Evolutionary conservation across 2,113 vertebrate genomes (phyloP).

Genomic region (cattle (Bos taurus)): DNA sequence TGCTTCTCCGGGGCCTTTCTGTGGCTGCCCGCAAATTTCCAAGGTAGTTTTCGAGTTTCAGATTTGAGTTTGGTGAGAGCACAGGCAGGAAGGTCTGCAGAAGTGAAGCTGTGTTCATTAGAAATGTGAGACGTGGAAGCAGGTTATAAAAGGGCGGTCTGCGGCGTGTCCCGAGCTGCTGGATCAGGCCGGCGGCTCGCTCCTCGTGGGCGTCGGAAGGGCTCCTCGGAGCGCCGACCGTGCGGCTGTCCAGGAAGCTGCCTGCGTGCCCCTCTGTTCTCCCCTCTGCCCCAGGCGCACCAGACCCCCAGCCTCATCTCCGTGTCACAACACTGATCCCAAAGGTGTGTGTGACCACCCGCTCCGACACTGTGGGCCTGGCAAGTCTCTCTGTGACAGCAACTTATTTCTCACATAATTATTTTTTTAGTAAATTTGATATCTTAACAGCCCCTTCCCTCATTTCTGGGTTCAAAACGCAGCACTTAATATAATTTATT

Average conservation of each 20-base stretch:
- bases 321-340: constrained; percentile 55
- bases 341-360: constrained; percentile 48
- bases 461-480: constrained; percentile 63
- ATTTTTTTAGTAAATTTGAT: constrained; percentile 62
- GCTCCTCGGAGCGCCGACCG: neutral
- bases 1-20: constrained; percentile 53
- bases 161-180: neutral
- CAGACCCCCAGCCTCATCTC: constrained; percentile 34
- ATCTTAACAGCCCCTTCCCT: constrained; percentile 65
- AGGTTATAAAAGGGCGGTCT: neutral
- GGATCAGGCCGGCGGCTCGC: neutral
- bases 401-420: constrained; percentile 63
- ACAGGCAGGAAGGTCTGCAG: neutral
- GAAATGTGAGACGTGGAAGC: constrained; percentile 30
- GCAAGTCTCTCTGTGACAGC: constrained; percentile 61
- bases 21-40: constrained; percentile 36
- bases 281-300: neutral
- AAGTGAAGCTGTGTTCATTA: neutral
- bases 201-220: neutral
- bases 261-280: neutral
- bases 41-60: constrained; percentile 58
- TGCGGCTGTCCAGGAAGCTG: neutral
- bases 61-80: constrained; percentile 34
- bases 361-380: constrained; percentile 43
- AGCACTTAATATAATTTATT: constrained; percentile 69